A percentile compares a stretch with the other conserved stretches of the same genome.
Evolutionary conservation across 2,888 invertebrate species (phyloP).

Genomic region (Hipparchia semele): DNA sequence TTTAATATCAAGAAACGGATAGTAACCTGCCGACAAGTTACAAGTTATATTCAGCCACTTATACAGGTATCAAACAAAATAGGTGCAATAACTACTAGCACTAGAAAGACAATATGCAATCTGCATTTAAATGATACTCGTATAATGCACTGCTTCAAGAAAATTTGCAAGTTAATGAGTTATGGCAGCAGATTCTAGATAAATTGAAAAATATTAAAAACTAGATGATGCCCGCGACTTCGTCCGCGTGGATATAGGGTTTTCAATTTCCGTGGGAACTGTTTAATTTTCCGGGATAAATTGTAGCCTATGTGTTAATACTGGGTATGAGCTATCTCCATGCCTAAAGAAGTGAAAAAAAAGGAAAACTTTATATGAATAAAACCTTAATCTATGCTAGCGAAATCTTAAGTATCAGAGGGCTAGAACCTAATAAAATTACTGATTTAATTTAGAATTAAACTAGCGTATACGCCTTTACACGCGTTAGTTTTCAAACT

Average conservation of each 20-base stretch:
- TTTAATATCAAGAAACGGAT: neutral
- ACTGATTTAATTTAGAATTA: neutral
- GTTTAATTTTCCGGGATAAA: no score
- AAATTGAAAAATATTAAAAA: no score
- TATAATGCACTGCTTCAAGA: neutral
- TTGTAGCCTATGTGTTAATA: no score
- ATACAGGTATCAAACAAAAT: neutral
- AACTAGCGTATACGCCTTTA: conserved; percentile 36
- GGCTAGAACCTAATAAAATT: no score
- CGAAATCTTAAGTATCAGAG: no score
- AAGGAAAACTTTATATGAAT: no score
- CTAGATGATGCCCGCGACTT: no score
- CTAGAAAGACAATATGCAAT: neutral
- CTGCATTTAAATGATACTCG: neutral
- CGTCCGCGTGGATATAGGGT: no score
- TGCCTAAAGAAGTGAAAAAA: no score
- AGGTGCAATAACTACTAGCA: neutral
- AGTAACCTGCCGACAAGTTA: neutral
- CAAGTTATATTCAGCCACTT: neutral
- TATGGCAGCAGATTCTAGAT: neutral
- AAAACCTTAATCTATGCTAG: no score
- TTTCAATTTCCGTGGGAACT: no score
- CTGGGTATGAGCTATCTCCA: no score
- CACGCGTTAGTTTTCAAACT: conserved; percentile 46
- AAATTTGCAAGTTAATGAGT: neutral